These are phyloP conservation scores for Ciconia boyciana DNA, from an alignment of 2,113 vertebrate species.

Conservation along the genomic window DNA sequence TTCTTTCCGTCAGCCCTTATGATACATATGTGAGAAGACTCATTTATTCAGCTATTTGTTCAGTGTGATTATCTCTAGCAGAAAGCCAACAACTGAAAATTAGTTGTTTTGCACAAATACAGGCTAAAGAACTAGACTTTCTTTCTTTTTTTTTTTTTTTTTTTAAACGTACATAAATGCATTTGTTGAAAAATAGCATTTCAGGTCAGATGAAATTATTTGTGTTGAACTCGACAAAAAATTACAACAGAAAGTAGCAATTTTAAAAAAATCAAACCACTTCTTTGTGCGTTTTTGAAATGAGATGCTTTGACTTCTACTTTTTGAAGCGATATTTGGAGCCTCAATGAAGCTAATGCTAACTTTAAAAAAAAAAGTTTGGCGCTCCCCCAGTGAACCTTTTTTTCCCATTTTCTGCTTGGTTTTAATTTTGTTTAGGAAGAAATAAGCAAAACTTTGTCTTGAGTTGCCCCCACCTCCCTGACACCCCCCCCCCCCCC, in stretches of 20 bases:
- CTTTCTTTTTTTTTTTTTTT: neutral
- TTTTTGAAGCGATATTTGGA: neutral
- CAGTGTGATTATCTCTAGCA: neutral
- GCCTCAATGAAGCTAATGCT: neutral
- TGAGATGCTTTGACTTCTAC: neutral
- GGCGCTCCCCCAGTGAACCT: neutral
- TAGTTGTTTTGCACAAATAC: neutral
- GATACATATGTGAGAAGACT: neutral
- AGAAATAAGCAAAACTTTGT: neutral
- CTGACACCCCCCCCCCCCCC: too few relatives aligned
- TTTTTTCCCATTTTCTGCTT: neutral
- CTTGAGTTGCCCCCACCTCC: neutral
- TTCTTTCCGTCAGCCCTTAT: neutral
- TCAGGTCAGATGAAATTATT: neutral
- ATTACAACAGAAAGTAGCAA: neutral
- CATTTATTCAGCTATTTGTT: neutral
- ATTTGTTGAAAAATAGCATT: neutral
- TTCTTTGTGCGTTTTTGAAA: neutral
- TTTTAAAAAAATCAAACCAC: neutral
- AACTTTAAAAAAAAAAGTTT: neutral
- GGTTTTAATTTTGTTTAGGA: neutral
- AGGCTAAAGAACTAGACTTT: neutral
- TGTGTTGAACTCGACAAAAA: neutral
- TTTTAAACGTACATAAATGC: neutral
- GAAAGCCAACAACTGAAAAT: neutral